These are phyloP conservation scores for Gorsachius goisagi DNA, from an alignment of 2,113 vertebrate genomes.

Conservation along the genomic window DNA sequence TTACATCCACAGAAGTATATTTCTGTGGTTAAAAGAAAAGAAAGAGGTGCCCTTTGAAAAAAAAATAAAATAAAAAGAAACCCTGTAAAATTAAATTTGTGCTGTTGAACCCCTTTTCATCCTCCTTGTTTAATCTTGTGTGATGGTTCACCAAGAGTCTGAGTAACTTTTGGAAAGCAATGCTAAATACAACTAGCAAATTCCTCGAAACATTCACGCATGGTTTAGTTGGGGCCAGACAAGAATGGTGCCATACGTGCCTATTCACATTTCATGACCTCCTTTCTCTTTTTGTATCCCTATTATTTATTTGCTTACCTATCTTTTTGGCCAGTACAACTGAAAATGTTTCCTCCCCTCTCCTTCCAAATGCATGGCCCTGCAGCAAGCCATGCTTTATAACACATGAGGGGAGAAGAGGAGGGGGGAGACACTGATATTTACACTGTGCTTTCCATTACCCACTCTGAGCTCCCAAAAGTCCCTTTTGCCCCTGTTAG, in stretches of 20 bases:
- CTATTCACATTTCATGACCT: conserved; percentile 29
- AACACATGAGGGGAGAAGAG: not conserved
- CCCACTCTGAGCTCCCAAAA: conserved; percentile 92
- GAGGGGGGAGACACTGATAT: not conserved
- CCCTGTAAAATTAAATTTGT: conserved; percentile 14
- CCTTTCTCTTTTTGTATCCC: not conserved
- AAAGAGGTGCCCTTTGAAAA: not conserved
- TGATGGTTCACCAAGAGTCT: not conserved
- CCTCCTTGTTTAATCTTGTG: conserved; percentile 1
- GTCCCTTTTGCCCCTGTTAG: conserved; percentile 79
- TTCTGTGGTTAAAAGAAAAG: not conserved
- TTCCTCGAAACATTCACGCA: conserved; percentile 25
- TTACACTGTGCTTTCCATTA: conserved; percentile 99
- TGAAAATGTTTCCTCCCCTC: not conserved
- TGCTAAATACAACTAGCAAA: conserved; percentile 34
- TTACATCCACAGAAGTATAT: not conserved
- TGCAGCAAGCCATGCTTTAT: not conserved
- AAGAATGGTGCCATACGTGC: not conserved
- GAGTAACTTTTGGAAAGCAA: conserved; percentile 42
- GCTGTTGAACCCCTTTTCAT: not conserved
- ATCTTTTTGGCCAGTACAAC: conserved; percentile 18
- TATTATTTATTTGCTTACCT: not conserved
- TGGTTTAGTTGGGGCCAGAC: not conserved
- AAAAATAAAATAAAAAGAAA: not conserved
- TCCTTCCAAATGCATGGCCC: not conserved